Conservation (phyloP, 2,888 invertebrate species). For the Chrysopilus asiliformis region DNA sequence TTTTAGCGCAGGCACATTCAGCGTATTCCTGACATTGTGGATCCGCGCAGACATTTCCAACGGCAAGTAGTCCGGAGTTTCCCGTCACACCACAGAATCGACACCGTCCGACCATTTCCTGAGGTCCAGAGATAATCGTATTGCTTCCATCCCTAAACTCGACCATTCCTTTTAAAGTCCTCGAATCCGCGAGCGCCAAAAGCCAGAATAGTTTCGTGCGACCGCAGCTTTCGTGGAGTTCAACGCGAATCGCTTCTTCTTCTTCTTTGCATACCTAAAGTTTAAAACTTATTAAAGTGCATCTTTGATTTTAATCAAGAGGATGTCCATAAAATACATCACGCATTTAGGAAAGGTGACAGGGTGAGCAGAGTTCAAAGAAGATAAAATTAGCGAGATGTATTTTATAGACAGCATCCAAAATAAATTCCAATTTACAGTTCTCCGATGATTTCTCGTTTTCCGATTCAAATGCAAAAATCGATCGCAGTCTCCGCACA, state of each 20-base stretch:
- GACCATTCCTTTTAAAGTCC: slow-evolving; percentile 77
- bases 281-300: no score
- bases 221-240: slow-evolving; percentile 94
- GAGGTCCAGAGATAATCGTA: slow-evolving; percentile 36
- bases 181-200: slow-evolving; percentile 80
- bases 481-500: slow-evolving; percentile 93
- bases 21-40: slow-evolving; percentile 73
- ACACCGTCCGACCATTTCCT: slow-evolving; percentile 57
- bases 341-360: no score
- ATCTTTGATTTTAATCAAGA: neutral
- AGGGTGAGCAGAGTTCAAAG: no score
- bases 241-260: slow-evolving; percentile 89
- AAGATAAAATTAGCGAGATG: slow-evolving; percentile 40
- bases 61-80: slow-evolving; percentile 70
- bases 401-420: slow-evolving; percentile 9
- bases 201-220: slow-evolving; percentile 93
- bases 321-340: no score
- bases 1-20: slow-evolving; percentile 60
- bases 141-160: slow-evolving; percentile 72
- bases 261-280: slow-evolving; percentile 70
- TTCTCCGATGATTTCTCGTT: slow-evolving; percentile 69
- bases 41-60: slow-evolving; percentile 88
- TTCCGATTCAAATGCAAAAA: slow-evolving; percentile 85
- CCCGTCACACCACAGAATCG: slow-evolving; percentile 83
- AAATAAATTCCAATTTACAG: slow-evolving; percentile 19